phyloP scores from a whole-genome alignment of 2,888 invertebrate genomes.

The Drosophila flavopinicola region DNA sequence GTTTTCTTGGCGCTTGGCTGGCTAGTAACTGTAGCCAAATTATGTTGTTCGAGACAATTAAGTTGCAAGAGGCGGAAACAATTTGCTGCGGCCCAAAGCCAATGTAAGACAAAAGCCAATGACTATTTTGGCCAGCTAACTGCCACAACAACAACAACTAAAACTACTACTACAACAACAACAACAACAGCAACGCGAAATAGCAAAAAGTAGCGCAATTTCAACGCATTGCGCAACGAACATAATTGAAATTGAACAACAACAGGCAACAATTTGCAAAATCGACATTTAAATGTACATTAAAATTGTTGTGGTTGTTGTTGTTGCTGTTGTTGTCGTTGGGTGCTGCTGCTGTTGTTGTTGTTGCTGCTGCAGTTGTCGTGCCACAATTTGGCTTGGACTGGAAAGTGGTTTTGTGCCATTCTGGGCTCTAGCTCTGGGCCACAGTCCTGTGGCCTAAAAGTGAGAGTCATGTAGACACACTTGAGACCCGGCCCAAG shows the following conservation, averaged over 20 bases:
- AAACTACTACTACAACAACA: conserved; percentile 19
- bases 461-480: conserved; percentile 77
- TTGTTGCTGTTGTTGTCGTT: conserved; percentile 24
- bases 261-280: conserved; percentile 72
- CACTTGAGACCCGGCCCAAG: conserved; percentile 72
- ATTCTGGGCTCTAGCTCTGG: conserved; percentile 42
- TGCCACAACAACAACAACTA: conserved; percentile 21
- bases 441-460: conserved; percentile 46
- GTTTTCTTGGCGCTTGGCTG: conserved; percentile 35
- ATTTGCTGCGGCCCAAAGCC: conserved; percentile 58
- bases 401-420: conserved; percentile 54
- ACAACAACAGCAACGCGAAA: conserved; percentile 21
- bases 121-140: conserved; percentile 58
- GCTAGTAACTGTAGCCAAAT: conserved; percentile 65
- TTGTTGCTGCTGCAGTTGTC: conserved; percentile 22
- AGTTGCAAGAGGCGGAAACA: conserved; percentile 76
- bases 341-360: no score
- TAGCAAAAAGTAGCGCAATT: conserved; percentile 66
- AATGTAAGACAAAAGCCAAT: conserved; percentile 59
- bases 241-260: conserved; percentile 69
- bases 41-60: conserved; percentile 75
- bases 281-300: conserved; percentile 77
- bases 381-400: conserved; percentile 34
- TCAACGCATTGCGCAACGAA: conserved; percentile 73
- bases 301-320: conserved; percentile 48